Evolutionary conservation across 2,797 vertebrate species (phyloP).

Genomic region (Hirundo rustica): DNA sequence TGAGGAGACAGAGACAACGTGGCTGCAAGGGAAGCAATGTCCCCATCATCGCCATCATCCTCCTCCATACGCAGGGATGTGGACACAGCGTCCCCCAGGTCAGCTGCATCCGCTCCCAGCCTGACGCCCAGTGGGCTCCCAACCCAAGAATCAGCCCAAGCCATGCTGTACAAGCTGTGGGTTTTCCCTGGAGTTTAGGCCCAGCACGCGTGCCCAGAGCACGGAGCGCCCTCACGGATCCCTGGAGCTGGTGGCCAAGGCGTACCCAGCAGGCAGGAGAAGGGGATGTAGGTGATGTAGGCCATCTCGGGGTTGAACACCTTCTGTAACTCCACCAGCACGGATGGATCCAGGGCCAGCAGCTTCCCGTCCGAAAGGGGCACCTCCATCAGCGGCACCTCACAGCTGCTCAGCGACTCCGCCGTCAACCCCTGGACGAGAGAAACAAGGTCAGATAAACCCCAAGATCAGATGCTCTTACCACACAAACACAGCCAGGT

Average conservation of each 20-base stretch:
- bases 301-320: constrained; percentile 97
- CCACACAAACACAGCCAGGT: background rate
- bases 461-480: background rate
- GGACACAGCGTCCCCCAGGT: background rate
- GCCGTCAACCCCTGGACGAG: constrained; percentile 54
- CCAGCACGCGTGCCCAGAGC: background rate
- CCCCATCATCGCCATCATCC: background rate
- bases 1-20: constrained; percentile 45
- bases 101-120: background rate
- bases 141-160: background rate
- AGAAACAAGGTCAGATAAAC: background rate
- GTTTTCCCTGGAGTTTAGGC: background rate
- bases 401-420: constrained; percentile 68
- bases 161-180: background rate
- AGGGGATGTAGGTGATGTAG: constrained; percentile 92
- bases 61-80: background rate
- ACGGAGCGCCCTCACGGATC: background rate
- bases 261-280: constrained; percentile 93
- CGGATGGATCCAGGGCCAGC: constrained; percentile 79
- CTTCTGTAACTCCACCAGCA: constrained; percentile 90
- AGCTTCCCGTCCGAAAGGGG: constrained; percentile 75
- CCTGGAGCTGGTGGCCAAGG: background rate
- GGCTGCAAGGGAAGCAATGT: background rate
- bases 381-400: constrained; percentile 82
- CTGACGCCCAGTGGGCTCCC: background rate